phyloP scores from a whole-genome alignment of 2,113 vertebrate genomes.

The Cryptomyrus ogoouensis region DNA sequence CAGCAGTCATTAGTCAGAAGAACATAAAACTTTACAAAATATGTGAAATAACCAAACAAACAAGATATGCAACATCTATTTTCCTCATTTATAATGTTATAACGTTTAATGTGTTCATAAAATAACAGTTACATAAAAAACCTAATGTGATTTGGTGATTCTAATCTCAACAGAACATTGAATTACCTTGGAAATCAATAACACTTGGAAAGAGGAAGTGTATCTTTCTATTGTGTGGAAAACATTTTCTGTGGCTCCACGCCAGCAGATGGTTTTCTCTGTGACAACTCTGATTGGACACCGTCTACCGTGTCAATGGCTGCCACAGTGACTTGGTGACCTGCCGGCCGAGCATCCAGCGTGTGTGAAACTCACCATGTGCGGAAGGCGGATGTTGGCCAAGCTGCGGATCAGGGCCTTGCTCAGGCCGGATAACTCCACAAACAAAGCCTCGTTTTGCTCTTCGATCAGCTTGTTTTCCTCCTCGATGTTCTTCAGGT shows the following conservation, averaged over 20 bases:
- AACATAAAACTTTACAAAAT: not conserved
- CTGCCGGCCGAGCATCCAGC: not conserved
- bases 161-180: not conserved
- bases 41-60: not conserved
- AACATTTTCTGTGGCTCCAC: not conserved
- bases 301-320: not conserved
- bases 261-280: not conserved
- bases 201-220: not conserved
- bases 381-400: conserved; percentile 92
- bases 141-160: not conserved
- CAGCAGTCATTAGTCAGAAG: not conserved
- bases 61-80: not conserved
- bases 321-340: not conserved
- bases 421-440: conserved; percentile 95
- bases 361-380: conserved; percentile 74
- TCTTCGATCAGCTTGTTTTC: conserved; percentile 98
- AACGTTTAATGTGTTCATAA: not conserved
- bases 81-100: not conserved
- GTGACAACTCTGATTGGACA: not conserved
- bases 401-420: conserved; percentile 95
- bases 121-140: not conserved
- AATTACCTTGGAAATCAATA: not conserved
- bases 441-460: conserved; percentile 93
- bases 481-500: conserved; percentile 90
- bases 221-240: not conserved